Conservation (phyloP, 2,113 vertebrate species). For the Tor tambroides region DNA sequence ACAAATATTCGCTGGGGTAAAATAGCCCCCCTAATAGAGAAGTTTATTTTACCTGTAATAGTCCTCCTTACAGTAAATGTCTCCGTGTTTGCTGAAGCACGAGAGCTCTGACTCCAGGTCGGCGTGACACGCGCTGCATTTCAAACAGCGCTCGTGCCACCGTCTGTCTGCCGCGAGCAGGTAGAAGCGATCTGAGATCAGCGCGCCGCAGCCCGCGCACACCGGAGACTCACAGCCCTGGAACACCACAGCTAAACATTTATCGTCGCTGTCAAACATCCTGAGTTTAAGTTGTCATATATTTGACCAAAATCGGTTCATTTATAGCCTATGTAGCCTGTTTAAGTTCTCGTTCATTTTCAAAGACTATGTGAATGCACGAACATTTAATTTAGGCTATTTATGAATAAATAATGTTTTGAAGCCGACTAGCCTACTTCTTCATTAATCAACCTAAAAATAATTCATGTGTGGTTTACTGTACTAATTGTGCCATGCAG, state of each 20-base stretch:
- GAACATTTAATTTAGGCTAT: neutral
- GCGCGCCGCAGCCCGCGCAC: constrained; percentile 95
- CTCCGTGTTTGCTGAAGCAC: constrained; percentile 98
- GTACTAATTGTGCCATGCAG: too few relatives aligned
- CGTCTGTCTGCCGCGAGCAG: constrained; percentile 98
- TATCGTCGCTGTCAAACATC: neutral
- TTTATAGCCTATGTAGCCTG: neutral
- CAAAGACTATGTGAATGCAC: neutral
- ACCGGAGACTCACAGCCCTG: constrained; percentile 57
- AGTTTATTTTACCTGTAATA: constrained; percentile 88
- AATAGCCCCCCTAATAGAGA: too few relatives aligned
- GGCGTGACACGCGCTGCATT: constrained; percentile 96
- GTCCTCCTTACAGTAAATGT: constrained; percentile 99
- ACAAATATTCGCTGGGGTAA: neutral
- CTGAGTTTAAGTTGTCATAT: neutral
- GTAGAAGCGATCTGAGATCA: constrained; percentile 97
- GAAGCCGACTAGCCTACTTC: neutral
- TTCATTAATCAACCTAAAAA: neutral
- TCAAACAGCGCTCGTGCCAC: constrained; percentile 99
- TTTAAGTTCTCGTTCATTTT: too few relatives aligned
- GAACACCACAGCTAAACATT: neutral
- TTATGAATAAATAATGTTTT: neutral
- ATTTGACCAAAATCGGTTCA: neutral
- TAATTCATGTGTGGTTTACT: neutral
- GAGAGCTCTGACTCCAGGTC: constrained; percentile 98